Base-by-base conservation (phyloP, 1,140 invertebrate species). In the Macrobrachium nipponense region DNA sequence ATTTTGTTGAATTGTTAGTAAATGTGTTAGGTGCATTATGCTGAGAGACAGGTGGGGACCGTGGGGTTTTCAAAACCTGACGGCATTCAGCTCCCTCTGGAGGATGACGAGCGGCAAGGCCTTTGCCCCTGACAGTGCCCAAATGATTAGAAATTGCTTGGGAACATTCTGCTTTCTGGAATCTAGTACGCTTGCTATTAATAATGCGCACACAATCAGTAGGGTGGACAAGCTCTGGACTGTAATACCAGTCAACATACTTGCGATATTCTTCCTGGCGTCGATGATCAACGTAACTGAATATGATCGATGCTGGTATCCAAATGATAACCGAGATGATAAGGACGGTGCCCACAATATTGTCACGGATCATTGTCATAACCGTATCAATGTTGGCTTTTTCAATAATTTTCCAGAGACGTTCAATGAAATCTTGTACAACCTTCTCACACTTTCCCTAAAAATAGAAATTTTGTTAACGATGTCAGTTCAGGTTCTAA, bases 361-460 rank as follows among this genome's bases (percentile, higher is more conserved):
- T 97, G 90, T 97, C 96, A 89, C 95, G 94, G 58, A 97, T 91
- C 90, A 97, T 97, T 82, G 95, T 92, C 88, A 98, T 92, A 15
- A 98, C 96, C 91, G 96, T 97, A 90, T 97, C 97, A 60, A 98
- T 97, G 90, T 97, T 97, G 61, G 98, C 97, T 90, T 98, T 97
- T 91, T 98, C 97, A 76, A 98, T 98, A 43, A 98, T 97, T 90
- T 98, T 96, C 97, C 97, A 98, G 91, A 98, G 97, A 76, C 97
- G 93, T 91, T 98, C 96, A 10, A 98, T 96, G 14, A 98, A 96
- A 90, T 98, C 97, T 91, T 98, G 96, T 87, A 98, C 96, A 3
- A 96, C 97, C 91, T 97, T 97, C 90, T 98, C 96, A 90, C 97
- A 98, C 2, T 96, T 93, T 18, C 96, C 96, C 96, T 97, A 89